Percentiles rank a stretch among this genome's conserved stretches.
These are phyloP conservation scores for Agrotis segetum DNA, from an alignment of 2,888 invertebrate genomes.

Conservation along the genomic window DNA sequence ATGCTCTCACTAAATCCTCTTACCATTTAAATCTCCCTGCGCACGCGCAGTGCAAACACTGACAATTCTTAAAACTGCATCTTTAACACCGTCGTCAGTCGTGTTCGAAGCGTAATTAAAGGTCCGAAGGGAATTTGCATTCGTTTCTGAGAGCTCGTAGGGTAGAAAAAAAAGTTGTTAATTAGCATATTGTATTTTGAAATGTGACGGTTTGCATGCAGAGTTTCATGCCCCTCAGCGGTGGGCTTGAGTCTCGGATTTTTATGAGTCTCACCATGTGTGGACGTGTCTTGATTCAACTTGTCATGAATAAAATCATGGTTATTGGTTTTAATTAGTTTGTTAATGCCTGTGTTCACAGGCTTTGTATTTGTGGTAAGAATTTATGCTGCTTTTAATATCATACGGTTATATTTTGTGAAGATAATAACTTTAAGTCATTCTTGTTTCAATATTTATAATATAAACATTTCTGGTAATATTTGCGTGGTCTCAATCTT, in stretches of 20 bases:
- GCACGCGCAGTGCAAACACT: conserved; percentile 77
- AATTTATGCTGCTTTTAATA: conserved; percentile 18
- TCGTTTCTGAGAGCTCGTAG: conserved; percentile 88
- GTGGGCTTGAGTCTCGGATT: conserved; percentile 81
- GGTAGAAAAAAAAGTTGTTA: conserved; percentile 85
- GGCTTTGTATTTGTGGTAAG: neutral
- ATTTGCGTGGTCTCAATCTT: neutral
- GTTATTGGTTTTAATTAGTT: conserved; percentile 58
- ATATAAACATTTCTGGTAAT: neutral
- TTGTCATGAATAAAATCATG: conserved; percentile 51
- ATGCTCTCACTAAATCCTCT: conserved; percentile 80
- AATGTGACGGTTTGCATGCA: conserved; percentile 89
- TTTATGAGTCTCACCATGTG: conserved; percentile 77
- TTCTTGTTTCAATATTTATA: too few relatives aligned
- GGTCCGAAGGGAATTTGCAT: conserved; percentile 87
- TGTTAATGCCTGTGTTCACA: conserved; percentile 32
- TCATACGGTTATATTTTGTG: neutral
- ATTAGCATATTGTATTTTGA: conserved; percentile 91
- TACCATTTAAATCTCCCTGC: conserved; percentile 81
- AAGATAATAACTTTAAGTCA: neutral
- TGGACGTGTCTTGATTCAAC: conserved; percentile 74
- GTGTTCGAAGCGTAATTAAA: conserved; percentile 90
- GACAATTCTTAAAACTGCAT: conserved; percentile 88
- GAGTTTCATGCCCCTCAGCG: conserved; percentile 86
- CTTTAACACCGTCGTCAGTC: conserved; percentile 87